Base-by-base conservation (phyloP, 1,140 invertebrate species). In the Drosophila sulfurigaster region DNA sequence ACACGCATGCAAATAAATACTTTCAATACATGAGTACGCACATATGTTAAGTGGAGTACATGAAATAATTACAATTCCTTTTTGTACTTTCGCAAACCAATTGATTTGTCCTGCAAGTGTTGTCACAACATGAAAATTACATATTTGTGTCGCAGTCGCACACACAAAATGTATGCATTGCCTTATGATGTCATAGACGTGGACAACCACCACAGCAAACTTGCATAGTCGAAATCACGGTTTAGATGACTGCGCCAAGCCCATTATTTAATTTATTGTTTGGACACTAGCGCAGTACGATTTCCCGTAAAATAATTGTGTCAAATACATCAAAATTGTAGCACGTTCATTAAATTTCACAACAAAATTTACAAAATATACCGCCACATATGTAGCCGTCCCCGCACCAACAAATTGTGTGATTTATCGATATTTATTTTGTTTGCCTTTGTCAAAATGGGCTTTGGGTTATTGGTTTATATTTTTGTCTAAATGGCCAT, bases 111-210 rank as follows among this genome's bases (percentile, higher is more conserved):
- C 57, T 56, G 65, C 32, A 41, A 38, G 16, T 25, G 20, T 62
- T 68, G 49, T 68, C 71, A 74, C 65, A 74, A 68, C 30, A 62
- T 69, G 32, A 54, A 73, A 60, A 73, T 78, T 72, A 38, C 35
- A 38, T 38, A 70, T 71, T 76, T 69, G 66, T 75, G 65, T 69
- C 76, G 62, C 80, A 83, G 65, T 62, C 76, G 62, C 80, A 83
- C 63, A 80, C 80, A 83, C 63, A 80, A 81, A 81, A 66, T 80
- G 71, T 81, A 81, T 80, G 78, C 78, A 72, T 41, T 62, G 72
- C 43, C 43, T 81, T 82, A 82, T 82, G 81, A 82, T 82, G 81
- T 82, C 81, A 85, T 85, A 80, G 75, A 78, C 75, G 75, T 74
- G 78, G 78, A 80, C 73, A 73, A 82, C 65, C 79, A 77, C 54